Base-by-base conservation (phyloP, 1,140 invertebrate species). In the Drosophila cardini region DNA sequence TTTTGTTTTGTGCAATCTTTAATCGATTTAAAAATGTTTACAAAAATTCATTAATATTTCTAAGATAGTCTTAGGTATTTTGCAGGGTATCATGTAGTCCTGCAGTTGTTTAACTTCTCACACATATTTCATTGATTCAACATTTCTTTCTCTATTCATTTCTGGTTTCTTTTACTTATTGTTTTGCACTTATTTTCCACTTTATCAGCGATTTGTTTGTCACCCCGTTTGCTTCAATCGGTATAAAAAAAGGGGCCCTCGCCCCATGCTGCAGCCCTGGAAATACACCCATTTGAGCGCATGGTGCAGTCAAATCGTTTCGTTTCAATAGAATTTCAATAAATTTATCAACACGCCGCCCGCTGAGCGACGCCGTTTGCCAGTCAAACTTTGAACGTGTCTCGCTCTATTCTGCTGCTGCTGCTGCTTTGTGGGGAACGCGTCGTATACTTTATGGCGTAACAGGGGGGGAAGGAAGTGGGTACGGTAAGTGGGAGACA, bases 311-410 rank as follows among this genome's bases (percentile, higher is more conserved):
- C 79, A 87, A 87, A 87, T 89, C 84, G 84, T 84, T 87, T 87
- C 84, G 80, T 84, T 87, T 87, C 84, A 87, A 87, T 87, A 87
- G 80, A 87, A 87, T 87, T 87, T 89, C 84, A 87, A 87, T 89
- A 87, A 89, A 87, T 87, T 89, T 84, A 89, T 87, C 85, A 87
- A 87, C 78, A 74, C 75, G 80, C 78, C 73, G 65, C 71, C 61
- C 48, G 62, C 78, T 76, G 48, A 62, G 55, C 45, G 55, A 26
- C 56, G 43, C 13, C 18, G 55, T 45, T 26, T 58, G 65, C 65
- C 53, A 58, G 48, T 55, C 63, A 70, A 62, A 53, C 45, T 72
- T 40, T 52, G 9, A 4, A 42, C 53, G 2, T 18, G 13, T 26
- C 18, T 36, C 45, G 60, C 57, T 45, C 56, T 62, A 62, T 61